Evolutionary conservation across 2,797 vertebrate species (phyloP), one percentile per base, ranked within the genome.

Genomic region (Characodon lateralis): DNA sequence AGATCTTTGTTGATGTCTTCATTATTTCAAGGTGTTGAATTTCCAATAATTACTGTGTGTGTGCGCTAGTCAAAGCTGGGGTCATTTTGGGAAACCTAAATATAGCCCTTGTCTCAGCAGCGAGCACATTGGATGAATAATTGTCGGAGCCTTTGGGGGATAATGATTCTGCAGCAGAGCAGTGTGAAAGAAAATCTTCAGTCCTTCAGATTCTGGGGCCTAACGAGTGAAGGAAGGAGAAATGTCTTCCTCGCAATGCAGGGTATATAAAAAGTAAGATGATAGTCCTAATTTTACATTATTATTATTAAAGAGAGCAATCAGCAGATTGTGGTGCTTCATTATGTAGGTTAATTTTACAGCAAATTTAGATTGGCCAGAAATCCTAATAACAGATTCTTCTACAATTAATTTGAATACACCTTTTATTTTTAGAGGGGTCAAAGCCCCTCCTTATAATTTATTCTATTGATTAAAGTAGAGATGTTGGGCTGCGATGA

Each of bases 151-250:
- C 87, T 75, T 81, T 71, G 61, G 89, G 78, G 78, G 70, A 88
- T 86, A 86, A 85, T 83, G 84, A 88, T 76, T 86, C 78, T 86
- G 87, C 84, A 84, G 85, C 85, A 81, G 76, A 71, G 70, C 73
- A 59, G 68, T 69, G 78, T 39, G 70, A 81, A 74, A 76, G 55
- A 65, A 70, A 41, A 78, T 72, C 35, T 56, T 46, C 61, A 73
- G 78, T 82, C 56, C 59, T 71, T 74, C 58, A 70, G 51, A 83
- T 80, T 72, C 72, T 74, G 66, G 31, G 1, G n/a, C 68, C 9
- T 51, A 53, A 76, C 26, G 76, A 50, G 46, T 41, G 13, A 18
- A 46, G 56, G 39, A 59, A 65, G 59, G 35, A 78, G 18, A 77
- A 22, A 31, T 61, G 26, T 79, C 53, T 51, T 77, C 41, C 24